Evolutionary conservation across 1,140 invertebrate genomes (phyloP), one percentile per base, ranked within the genome.

Genomic region (Drosophila asahinai): DNA sequence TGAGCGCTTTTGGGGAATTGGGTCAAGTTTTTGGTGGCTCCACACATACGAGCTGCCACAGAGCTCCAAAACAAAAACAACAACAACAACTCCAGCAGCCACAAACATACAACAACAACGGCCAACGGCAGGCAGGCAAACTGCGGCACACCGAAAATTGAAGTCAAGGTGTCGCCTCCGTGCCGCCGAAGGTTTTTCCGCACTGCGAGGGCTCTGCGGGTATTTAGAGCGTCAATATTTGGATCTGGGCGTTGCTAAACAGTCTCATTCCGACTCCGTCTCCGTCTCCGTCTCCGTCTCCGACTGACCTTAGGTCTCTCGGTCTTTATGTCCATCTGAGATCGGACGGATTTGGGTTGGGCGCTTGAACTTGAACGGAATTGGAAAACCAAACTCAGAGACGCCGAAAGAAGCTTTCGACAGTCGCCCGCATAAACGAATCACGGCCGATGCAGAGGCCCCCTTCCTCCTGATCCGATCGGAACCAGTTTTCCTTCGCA

Each of bases 191-290:
- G 83, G 83, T 86, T 86, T 86, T 82, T 86, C 83, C 83, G 75
- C 73, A 73, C 67, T 73, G 38, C 27, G 67, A 71, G 62, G 58
- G 40, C 65, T 73, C 70, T 66, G 61, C 71, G 51, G 78, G 68
- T 82, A 86, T 84, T 86, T 86, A 66, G 82, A 84, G 82, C 67
- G 80, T 64, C 73, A 86, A 86, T 84, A 84, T 84, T 84, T 84
- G 78, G 82, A 86, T 64, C 80, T 82, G 83, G 83, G 83, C 81
- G 83, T 86, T 80, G 70, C 54, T 77, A 80, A 82, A 82, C 79
- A 81, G 65, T 65, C 81, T 73, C 77, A 72, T 83, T 83, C 76
- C 22, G 22, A 25, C 22, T 25, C 22, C 81, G 74, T 70, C 71
- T 73, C 22, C 81, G 74, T 70, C 71, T 73, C 22, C 81, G 74